A percentile compares a stretch with the other conserved stretches of the same genome.
These are phyloP conservation scores for Ferrisia virgata DNA, from an alignment of 2,888 invertebrate genomes.

Conservation along the genomic window DNA sequence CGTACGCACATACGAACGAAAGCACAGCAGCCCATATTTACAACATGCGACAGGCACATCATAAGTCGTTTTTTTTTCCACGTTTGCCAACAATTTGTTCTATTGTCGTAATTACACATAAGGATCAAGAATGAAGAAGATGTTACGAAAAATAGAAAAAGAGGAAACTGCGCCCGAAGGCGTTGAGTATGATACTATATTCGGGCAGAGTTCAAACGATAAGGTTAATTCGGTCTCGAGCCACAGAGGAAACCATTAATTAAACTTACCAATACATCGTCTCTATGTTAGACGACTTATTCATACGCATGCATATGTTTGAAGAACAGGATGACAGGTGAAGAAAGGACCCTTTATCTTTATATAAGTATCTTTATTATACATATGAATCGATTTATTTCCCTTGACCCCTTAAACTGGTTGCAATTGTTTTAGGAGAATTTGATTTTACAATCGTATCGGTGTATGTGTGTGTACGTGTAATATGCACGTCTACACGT, in stretches of 20 bases:
- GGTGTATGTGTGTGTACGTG: too few species aligned
- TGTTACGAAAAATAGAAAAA: neutral
- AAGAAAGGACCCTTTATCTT: too few species aligned
- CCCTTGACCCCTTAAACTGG: too few species aligned
- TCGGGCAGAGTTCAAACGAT: neutral
- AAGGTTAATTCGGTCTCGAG: conserved; percentile 3
- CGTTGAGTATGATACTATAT: neutral
- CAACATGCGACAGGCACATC: neutral
- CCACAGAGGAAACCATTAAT: conserved; percentile 2
- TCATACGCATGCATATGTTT: neutral
- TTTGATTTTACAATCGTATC: too few species aligned
- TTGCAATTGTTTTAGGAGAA: too few species aligned
- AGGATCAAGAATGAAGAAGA: conserved; percentile 28
- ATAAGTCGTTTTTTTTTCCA: neutral
- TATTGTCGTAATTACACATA: conserved; percentile 7
- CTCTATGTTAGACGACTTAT: neutral
- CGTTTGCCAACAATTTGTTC: conserved; percentile 29
- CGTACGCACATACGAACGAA: neutral
- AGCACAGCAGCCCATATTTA: neutral
- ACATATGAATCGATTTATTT: too few species aligned
- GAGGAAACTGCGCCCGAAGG: conserved; percentile 19
- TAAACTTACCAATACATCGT: neutral
- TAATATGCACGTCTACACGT: too few species aligned
- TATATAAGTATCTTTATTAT: too few species aligned
- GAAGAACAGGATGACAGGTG: neutral